Conservation (phyloP, 2,797 vertebrate species). For the Bradypodion ventrale region DNA sequence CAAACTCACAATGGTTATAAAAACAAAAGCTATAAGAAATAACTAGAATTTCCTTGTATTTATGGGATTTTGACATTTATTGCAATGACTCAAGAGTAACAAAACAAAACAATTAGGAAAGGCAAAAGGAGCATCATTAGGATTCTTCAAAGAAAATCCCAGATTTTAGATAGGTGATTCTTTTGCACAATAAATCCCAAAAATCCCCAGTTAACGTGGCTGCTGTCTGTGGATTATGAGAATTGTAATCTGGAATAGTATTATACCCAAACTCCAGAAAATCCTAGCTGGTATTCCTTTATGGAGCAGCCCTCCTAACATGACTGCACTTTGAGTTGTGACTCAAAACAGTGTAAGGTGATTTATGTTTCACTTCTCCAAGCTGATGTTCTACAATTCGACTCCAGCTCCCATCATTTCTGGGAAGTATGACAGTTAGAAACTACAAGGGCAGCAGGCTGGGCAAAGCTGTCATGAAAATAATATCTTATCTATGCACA, state of each 20-base stretch:
- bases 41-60: neutral
- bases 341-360: neutral
- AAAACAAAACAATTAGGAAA: neutral
- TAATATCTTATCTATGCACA: slow-evolving; percentile 11
- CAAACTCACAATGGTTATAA: neutral
- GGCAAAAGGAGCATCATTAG: neutral
- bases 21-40: neutral
- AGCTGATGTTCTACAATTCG: neutral
- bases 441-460: neutral
- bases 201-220: neutral
- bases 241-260: too few species aligned
- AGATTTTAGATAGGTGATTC: too few species aligned
- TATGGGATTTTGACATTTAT: neutral
- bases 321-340: slow-evolving; percentile 1
- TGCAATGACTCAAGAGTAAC: neutral
- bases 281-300: slow-evolving; percentile 5
- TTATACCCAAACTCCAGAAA: neutral
- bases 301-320: neutral
- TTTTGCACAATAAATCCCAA: neutral
- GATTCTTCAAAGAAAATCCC: neutral
- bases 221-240: neutral
- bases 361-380: neutral
- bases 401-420: neutral
- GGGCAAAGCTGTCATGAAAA: neutral
- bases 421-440: neutral